Evolutionary conservation across 2,797 vertebrate species (phyloP).

Genomic region (Falco naumanni): DNA sequence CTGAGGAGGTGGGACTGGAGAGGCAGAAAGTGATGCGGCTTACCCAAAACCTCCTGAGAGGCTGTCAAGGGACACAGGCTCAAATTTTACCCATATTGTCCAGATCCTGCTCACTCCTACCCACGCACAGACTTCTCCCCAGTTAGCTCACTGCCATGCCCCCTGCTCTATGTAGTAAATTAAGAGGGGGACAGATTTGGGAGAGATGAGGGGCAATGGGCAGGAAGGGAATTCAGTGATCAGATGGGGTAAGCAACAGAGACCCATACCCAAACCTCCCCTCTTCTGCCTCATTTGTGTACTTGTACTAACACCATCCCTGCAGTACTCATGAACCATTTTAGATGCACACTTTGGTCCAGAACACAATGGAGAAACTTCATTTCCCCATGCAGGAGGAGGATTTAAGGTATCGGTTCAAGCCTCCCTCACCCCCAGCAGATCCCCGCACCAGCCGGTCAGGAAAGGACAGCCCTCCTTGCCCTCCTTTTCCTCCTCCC

Average conservation of each 20-base stretch:
- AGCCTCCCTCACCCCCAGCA: background rate
- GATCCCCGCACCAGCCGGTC: background rate
- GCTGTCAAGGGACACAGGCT: background rate
- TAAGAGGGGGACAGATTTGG: background rate
- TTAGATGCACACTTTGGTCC: accelerated
- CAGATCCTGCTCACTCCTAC: accelerated
- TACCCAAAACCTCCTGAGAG: background rate
- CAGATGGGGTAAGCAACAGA: background rate
- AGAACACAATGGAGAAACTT: background rate
- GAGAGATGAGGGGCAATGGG: background rate
- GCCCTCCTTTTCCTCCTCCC: background rate
- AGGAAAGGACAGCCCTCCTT: background rate
- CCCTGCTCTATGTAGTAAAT: background rate
- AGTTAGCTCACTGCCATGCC: background rate
- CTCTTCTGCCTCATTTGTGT: background rate
- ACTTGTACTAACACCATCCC: background rate
- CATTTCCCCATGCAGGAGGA: accelerated
- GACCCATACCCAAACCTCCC: background rate
- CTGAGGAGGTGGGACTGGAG: background rate
- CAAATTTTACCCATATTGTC: accelerated
- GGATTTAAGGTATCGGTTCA: background rate
- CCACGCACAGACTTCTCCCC: background rate
- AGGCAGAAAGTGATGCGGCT: background rate
- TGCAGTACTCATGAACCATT: accelerated
- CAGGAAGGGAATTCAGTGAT: background rate